Percentiles rank a stretch among this genome's conserved stretches.
These are phyloP conservation scores for Brassicogethes aeneus DNA, from an alignment of 2,888 invertebrate species.

Conservation along the genomic window DNA sequence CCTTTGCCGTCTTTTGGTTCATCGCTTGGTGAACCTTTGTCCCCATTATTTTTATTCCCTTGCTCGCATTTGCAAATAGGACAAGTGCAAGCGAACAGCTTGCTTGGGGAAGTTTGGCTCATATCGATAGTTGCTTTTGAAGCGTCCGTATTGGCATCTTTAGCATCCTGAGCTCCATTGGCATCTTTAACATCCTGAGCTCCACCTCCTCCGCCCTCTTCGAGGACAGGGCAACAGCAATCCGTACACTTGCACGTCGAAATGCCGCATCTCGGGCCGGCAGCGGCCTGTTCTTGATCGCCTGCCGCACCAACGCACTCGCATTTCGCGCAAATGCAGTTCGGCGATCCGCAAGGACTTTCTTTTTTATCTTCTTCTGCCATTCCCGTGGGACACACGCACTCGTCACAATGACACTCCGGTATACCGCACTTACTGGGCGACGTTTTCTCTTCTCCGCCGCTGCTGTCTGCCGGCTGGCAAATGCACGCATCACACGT, in stretches of 20 bases:
- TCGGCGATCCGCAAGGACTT: not conserved
- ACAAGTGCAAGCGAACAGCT: not conserved
- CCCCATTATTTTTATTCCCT: too few relatives aligned
- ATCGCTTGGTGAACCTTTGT: too few relatives aligned
- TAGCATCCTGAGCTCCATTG: not conserved
- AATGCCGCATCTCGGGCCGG: conserved; percentile 1
- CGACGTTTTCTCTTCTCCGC: conserved; percentile 2
- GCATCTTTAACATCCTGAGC: not conserved
- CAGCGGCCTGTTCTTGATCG: not conserved
- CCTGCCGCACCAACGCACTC: not conserved
- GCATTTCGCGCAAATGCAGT: not conserved
- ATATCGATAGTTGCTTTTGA: not conserved
- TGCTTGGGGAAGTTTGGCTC: not conserved
- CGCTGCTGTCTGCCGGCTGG: conserved; percentile 4
- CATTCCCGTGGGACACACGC: conserved; percentile 6
- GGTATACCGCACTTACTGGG: not conserved
- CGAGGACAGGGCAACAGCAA: not conserved
- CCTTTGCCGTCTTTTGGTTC: not conserved
- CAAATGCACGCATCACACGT: conserved; percentile 13
- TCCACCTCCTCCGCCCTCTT: not conserved
- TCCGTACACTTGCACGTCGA: not conserved
- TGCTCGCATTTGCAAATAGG: not conserved
- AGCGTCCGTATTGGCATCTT: not conserved
- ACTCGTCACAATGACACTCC: conserved; percentile 2
- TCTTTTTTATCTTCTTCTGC: conserved; percentile 5